Base-by-base conservation (phyloP, 2,888 invertebrate species). In the Drosophila monieri region DNA sequence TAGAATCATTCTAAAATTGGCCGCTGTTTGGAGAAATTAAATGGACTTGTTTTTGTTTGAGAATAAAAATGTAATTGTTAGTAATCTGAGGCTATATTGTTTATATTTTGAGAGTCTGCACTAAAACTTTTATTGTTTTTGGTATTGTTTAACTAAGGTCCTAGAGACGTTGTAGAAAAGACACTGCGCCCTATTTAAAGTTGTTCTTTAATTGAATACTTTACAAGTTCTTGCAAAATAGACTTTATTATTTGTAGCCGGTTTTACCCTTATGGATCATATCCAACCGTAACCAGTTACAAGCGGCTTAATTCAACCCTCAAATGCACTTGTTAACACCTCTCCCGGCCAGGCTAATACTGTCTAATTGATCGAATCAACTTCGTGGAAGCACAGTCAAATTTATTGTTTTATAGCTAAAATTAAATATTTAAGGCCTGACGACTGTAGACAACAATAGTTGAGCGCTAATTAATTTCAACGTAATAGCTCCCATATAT, bases 281-380 rank as follows among this genome's bases (percentile, higher is more conserved):
- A 55, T 49, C 76, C 44, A 47, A 60, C 43, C 23, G 14, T 23
- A 76, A 70, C 83, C 69, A 66, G 80, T 78, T 87, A 44, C 14
- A 70, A 59, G 76, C 74, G 41, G 85, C 64, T 85, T 23, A 21
- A 54, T 55, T 56, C 64, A 73, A 48, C 70, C 52, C 61, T 53
- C 59, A 48, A 61, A 51, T 73, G 74, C 85, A 64, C 54, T 61
- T 49, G 67, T 81, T 81, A 81, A 56, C 80, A 81, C 80, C 68
- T 87, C 71, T 53, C 54, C 48, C 48, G 44, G 35, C 39, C 39
- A 43, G 46, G 43, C 53, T 60, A 77, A 58, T 52, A 47, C 30
- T 37, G 47, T 67, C 88, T 87, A 87, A 80, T 87, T 81, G 76
- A 65, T 55, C 61, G 43, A 56, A 54, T 53, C 78, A 71, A 87